Conservation (phyloP, 2,888 invertebrate genomes). For the Melipona beecheii region DNA sequence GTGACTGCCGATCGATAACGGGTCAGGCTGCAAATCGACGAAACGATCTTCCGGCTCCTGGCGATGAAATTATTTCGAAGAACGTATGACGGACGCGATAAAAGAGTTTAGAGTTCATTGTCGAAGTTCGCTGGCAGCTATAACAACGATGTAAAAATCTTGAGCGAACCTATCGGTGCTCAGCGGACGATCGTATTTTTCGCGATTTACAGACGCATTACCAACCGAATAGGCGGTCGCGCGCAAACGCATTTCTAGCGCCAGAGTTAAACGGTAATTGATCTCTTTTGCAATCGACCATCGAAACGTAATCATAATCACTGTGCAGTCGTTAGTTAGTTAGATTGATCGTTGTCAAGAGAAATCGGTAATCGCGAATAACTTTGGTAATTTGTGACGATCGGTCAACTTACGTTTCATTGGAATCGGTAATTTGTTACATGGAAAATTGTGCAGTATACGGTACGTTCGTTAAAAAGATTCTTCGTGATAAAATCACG, state of each 20-base stretch:
- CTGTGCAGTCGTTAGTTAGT: no score
- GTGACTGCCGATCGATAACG: background rate
- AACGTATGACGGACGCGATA: slow-evolving; percentile 21
- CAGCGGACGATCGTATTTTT: slow-evolving; percentile 12
- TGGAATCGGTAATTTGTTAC: no score
- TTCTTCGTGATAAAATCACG: no score
- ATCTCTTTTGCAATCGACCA: no score
- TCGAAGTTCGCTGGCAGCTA: slow-evolving; percentile 1
- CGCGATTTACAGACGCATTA: slow-evolving; percentile 1
- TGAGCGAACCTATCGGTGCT: background rate
- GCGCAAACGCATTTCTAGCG: background rate
- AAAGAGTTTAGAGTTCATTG: slow-evolving; percentile 38
- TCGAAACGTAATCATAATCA: no score
- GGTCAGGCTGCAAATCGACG: background rate
- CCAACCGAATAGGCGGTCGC: background rate
- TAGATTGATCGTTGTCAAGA: no score
- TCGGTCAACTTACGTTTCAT: no score
- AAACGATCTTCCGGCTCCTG: background rate
- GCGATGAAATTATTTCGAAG: slow-evolving; percentile 11
- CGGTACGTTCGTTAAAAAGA: no score
- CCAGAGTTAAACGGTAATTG: no score
- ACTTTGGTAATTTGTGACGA: no score
- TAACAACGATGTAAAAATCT: slow-evolving; percentile 20
- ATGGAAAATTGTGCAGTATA: no score
- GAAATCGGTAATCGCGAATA: no score